A percentile compares a stretch with the other conserved stretches of the same genome.
Evolutionary conservation across 2,888 invertebrate species (phyloP).

Genomic region (Ephialtes manifestator): DNA sequence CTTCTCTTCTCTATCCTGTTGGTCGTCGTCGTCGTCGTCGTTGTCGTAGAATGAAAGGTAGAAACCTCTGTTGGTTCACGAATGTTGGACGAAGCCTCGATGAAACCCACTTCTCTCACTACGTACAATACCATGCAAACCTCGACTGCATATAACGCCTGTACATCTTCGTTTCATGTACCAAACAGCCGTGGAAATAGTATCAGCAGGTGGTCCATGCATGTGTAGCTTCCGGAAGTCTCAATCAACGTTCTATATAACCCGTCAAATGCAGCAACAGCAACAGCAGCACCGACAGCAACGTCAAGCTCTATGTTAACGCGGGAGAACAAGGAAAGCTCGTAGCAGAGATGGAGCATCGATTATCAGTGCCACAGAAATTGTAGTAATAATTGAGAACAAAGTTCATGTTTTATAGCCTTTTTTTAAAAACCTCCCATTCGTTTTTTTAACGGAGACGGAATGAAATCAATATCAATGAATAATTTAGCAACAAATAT

Average conservation of each 20-base stretch:
- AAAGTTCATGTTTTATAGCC: conserved; percentile 4
- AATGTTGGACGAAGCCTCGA: conserved; percentile 22
- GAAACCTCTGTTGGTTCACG: conserved; percentile 19
- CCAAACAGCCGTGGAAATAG: conserved; percentile 15
- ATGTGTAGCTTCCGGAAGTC: conserved; percentile 82
- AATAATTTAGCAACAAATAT: too few species aligned
- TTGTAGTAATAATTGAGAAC: not conserved
- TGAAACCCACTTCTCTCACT: conserved; percentile 46
- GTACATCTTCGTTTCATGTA: conserved; percentile 26
- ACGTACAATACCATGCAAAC: not conserved
- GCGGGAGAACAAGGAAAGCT: conserved; percentile 39
- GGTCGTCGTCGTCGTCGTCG: conserved; percentile 60
- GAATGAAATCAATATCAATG: too few species aligned
- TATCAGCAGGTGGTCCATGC: conserved; percentile 33
- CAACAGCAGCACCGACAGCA: conserved; percentile 81
- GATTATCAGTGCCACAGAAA: conserved; percentile 18
- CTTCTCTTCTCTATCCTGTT: conserved; percentile 54
- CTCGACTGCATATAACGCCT: conserved; percentile 5
- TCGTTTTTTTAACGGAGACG: not conserved
- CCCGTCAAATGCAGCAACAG: conserved; percentile 86
- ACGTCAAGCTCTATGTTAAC: conserved; percentile 86
- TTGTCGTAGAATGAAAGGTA: conserved; percentile 47
- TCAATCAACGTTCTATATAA: conserved; percentile 86
- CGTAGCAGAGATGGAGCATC: conserved; percentile 20
- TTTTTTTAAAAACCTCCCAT: not conserved